Base-by-base conservation (phyloP, 2,113 vertebrate genomes). In the Tichodroma muraria region DNA sequence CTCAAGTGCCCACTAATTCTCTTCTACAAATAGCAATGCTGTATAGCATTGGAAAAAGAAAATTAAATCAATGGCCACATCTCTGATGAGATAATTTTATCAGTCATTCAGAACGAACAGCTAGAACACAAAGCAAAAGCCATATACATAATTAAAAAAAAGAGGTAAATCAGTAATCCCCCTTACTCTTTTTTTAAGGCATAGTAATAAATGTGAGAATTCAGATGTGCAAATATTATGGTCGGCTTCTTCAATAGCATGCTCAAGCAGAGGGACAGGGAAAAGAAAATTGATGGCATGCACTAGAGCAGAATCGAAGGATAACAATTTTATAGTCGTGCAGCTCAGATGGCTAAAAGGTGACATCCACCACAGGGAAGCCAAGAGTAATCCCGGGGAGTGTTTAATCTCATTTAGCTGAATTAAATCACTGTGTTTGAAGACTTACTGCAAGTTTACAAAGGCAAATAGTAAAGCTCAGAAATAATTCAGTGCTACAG, bases 381-480 rank as follows among this genome's bases (percentile, higher is more conserved):
- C 64, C 72, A 88, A 61, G 77, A 84, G 82, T 63, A 93, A 75
- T 91, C 85, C 60, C 7, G 0, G 28, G 45, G 56, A 88, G 76
- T 80, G 71, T 90, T 93, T 94, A 95, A 92, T 93, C 82, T 90
- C 85, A 56, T 94, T 94, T 87, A 84, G 22, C 12, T 71, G 76
- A 88, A 95, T 95, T 90, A 93, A 95, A 83, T 84, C 72, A 71
- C 44, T 0, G 2, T 57, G 49, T 81, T 86, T 84, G 82, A 94
- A 93, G 90, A 21, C 49, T 60, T 81, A 79, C 30, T 53, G n/a
- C 31, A 69, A 78, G 72, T 85, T 95, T 91, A 93, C 2, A 22
- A 80, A 90, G 69, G 71, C 56, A 72, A 57, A 45, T 8, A 88
- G 68, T 54, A 77, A 88, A 94, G 91, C 91, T 92, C 69, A 75